Percentiles rank a stretch among this genome's conserved stretches.
Conservation (phyloP, 2,888 invertebrate species). For the Hemicrepidius hirtus region DNA sequence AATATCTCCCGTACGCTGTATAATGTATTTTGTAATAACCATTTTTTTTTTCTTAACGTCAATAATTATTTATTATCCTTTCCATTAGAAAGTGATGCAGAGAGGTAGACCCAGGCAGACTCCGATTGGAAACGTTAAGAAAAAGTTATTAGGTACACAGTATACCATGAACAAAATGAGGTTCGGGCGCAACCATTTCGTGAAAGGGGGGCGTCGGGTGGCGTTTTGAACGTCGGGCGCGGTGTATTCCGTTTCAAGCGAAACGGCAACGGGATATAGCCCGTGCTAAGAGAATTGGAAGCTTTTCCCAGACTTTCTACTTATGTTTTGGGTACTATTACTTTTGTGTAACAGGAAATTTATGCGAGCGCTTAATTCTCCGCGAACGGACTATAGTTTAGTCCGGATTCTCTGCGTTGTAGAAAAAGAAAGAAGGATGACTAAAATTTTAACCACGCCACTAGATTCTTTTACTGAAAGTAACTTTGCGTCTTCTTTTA, state of each 20-base stretch:
- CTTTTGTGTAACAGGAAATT: slow-evolving; percentile 13
- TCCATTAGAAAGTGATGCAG: slow-evolving; percentile 18
- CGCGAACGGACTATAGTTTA: slow-evolving; percentile 25
- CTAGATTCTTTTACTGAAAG: background rate
- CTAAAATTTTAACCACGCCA: slow-evolving; percentile 4
- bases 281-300: slow-evolving; percentile 28
- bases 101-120: slow-evolving; percentile 12
- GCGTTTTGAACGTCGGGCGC: slow-evolving; percentile 65
- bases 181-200: slow-evolving; percentile 72
- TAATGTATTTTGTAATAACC: slow-evolving; percentile 19
- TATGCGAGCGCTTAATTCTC: slow-evolving; percentile 18
- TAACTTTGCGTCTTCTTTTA: slow-evolving; percentile 3
- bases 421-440: slow-evolving; percentile 7
- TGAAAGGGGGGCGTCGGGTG: slow-evolving; percentile 69
- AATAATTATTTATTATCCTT: slow-evolving; percentile 25
- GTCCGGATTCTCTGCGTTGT: slow-evolving; percentile 22
- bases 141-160: slow-evolving; percentile 70
- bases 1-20: background rate
- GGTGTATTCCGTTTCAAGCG: slow-evolving; percentile 58
- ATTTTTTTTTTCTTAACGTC: slow-evolving; percentile 18
- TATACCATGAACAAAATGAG: slow-evolving; percentile 72
- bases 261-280: slow-evolving; percentile 47
- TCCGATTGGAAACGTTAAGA: slow-evolving; percentile 64
- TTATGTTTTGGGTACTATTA: slow-evolving; percentile 12
- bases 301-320: slow-evolving; percentile 50